A percentile compares a stretch with the other conserved stretches of the same genome.
Evolutionary conservation across 2,113 vertebrate species (phyloP).

Genomic region (Thamnophis sirtalis): DNA sequence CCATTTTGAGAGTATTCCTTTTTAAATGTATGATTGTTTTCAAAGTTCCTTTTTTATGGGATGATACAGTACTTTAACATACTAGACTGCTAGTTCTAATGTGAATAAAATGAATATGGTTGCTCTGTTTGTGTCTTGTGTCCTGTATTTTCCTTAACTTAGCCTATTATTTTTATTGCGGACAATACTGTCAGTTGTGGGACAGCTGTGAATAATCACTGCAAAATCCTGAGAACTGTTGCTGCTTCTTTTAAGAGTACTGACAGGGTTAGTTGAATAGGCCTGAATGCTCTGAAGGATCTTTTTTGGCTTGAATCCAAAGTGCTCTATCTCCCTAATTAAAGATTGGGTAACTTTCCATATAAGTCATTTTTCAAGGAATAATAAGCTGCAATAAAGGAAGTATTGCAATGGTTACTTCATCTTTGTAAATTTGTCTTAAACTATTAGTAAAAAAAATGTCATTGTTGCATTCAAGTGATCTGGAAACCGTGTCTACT

Average conservation of each 20-base stretch:
- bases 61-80: not conserved
- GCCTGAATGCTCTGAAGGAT: not conserved
- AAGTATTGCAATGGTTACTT: not conserved
- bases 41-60: not conserved
- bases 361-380: not conserved
- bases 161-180: not conserved
- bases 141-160: not conserved
- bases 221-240: not conserved
- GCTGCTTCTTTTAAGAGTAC: not conserved
- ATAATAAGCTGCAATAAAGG: not conserved
- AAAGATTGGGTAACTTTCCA: not conserved
- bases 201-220: not conserved
- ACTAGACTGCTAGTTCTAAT: not conserved
- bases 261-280: not conserved
- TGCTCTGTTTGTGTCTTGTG: not conserved
- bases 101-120: constrained; percentile 6
- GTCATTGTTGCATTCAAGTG: not conserved
- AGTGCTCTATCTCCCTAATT: not conserved
- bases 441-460: not conserved
- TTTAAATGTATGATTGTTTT: not conserved
- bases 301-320: not conserved
- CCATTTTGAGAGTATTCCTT: not conserved
- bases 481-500: not conserved
- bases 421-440: not conserved
- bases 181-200: not conserved